A percentile compares a stretch with the other conserved stretches of the same genome.
Conservation (phyloP, 2,797 vertebrate genomes). For the Girardinus metallicus region DNA sequence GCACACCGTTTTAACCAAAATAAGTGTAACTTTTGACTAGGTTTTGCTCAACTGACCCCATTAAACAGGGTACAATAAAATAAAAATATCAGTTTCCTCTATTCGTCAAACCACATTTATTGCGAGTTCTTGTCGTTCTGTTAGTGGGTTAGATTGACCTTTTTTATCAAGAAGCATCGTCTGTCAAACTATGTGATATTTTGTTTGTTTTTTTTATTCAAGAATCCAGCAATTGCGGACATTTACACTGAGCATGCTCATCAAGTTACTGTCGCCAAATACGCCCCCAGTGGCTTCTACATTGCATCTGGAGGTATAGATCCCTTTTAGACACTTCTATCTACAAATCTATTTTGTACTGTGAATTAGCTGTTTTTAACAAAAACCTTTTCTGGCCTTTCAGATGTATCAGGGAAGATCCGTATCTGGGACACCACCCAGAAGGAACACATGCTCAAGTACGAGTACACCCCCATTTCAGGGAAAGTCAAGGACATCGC, state of each 20-base stretch:
- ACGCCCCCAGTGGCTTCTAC: constrained; percentile 95
- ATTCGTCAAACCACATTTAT: background rate
- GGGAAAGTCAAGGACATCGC: constrained; percentile 95
- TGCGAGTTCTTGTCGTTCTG: background rate
- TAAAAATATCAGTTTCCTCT: background rate
- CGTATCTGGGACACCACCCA: constrained; percentile 99
- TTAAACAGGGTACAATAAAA: background rate
- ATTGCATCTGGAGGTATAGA: constrained; percentile 95
- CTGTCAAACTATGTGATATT: background rate
- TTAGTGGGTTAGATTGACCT: background rate
- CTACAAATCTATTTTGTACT: background rate
- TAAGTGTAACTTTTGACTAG: background rate
- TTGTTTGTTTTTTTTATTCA: constrained; percentile 25
- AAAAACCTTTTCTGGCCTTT: constrained; percentile 6
- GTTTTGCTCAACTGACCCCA: background rate
- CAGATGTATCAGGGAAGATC: constrained; percentile 93
- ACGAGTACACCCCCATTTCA: constrained; percentile 93
- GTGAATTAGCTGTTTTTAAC: background rate
- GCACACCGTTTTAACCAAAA: background rate
- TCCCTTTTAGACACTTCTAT: background rate
- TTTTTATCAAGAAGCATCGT: background rate
- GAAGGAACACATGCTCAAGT: constrained; percentile 95
- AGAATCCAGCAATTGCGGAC: constrained; percentile 95
- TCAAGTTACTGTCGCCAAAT: constrained; percentile 92
- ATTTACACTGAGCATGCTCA: constrained; percentile 97